These are phyloP conservation scores for Camptogramma bilineatum DNA, from an alignment of 2,888 invertebrate genomes.

Conservation along the genomic window DNA sequence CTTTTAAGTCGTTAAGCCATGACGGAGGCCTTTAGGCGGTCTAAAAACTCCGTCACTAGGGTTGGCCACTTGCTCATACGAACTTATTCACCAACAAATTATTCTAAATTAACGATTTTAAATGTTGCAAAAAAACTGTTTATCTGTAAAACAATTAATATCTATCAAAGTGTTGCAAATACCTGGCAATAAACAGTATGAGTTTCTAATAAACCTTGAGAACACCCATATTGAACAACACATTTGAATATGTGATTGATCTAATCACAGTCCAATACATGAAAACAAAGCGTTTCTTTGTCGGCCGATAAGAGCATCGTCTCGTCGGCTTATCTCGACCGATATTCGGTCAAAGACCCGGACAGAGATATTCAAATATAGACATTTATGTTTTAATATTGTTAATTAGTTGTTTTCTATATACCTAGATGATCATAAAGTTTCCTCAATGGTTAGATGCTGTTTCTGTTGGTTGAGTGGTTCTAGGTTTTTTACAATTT, in stretches of 20 bases:
- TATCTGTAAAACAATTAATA: too few relatives aligned
- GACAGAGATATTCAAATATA: constrained; percentile 43
- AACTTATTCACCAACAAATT: too few relatives aligned
- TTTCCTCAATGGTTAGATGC: not conserved
- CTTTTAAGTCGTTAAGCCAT: too few relatives aligned
- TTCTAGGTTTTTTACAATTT: not conserved
- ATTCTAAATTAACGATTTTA: too few relatives aligned
- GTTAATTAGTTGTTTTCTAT: constrained; percentile 22
- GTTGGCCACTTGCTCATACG: too few relatives aligned
- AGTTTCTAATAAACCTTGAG: not conserved
- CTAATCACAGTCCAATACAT: constrained; percentile 74
- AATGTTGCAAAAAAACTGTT: too few relatives aligned
- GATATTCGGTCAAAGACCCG: constrained; percentile 80
- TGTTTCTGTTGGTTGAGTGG: not conserved
- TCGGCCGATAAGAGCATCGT: constrained; percentile 75
- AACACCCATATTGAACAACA: constrained; percentile 11
- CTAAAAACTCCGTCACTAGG: too few relatives aligned
- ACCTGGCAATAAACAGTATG: not conserved
- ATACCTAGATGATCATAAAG: not conserved
- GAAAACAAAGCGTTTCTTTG: constrained; percentile 80
- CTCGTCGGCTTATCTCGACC: constrained; percentile 71
- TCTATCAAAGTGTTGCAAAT: too few relatives aligned
- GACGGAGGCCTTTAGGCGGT: too few relatives aligned
- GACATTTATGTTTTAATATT: constrained; percentile 31
- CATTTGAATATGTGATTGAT: constrained; percentile 52